Conservation (phyloP, 2,113 vertebrate species). For the Festucalex cinctus region DNA sequence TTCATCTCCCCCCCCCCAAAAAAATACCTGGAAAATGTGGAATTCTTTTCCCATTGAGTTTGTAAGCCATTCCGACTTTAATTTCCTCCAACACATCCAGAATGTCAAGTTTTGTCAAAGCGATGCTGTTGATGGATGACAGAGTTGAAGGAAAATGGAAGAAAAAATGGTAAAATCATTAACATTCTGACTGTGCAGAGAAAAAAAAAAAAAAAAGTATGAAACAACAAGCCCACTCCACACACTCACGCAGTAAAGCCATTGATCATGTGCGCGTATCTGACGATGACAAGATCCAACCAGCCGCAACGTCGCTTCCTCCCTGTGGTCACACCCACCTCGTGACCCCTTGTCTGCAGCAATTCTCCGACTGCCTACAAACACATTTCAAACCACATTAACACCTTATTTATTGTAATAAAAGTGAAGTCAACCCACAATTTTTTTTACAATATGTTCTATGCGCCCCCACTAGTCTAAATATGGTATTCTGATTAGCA, state of each 20-base stretch:
- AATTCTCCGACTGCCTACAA: conserved; percentile 85
- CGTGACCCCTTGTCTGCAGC: conserved; percentile 90
- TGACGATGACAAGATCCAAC: conserved; percentile 92
- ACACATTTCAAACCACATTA: neutral
- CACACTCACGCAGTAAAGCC: conserved; percentile 92
- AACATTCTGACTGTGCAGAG: neutral
- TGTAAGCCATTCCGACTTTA: conserved; percentile 92
- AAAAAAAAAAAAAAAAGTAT: too few species aligned
- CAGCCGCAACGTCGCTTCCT: conserved; percentile 95
- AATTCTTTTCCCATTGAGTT: conserved; percentile 89
- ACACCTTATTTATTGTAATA: too few species aligned
- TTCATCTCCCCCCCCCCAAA: conserved; percentile 1
- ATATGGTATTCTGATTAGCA: too few species aligned
- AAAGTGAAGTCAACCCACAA: too few species aligned
- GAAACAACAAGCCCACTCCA: conserved; percentile 3
- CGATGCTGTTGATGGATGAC: conserved; percentile 77
- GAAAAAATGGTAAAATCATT: neutral
- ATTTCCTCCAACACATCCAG: conserved; percentile 91
- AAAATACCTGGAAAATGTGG: conserved; percentile 91
- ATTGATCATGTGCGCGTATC: conserved; percentile 97
- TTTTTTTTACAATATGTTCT: too few species aligned
- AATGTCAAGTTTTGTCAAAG: conserved; percentile 96
- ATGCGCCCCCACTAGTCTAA: too few species aligned
- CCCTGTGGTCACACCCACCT: conserved; percentile 95
- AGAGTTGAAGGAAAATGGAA: neutral